phyloP scores from a whole-genome alignment of 2,888 invertebrate genomes.

The Hoplodrina ambigua region DNA sequence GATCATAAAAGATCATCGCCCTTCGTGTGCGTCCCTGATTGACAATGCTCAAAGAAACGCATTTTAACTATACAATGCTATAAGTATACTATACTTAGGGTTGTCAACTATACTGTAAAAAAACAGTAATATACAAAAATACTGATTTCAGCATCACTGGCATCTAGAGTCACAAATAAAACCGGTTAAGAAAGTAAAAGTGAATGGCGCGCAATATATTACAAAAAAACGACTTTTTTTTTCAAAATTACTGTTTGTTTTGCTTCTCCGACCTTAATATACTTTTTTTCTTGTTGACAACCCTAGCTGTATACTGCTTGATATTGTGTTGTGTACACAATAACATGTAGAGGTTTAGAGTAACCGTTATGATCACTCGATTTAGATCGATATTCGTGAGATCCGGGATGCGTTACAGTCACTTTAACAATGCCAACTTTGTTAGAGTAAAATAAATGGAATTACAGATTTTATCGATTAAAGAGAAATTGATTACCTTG shows the following conservation, averaged over 20 bases:
- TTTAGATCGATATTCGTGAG: constrained; percentile 78
- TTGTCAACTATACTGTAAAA: too few species aligned
- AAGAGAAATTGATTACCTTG: constrained; percentile 67
- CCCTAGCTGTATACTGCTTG: background rate
- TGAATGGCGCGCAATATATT: too few species aligned
- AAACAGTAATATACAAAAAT: too few species aligned
- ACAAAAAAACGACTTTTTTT: too few species aligned
- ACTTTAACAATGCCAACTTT: constrained; percentile 74
- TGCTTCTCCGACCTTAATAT: too few species aligned
- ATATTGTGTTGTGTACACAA: constrained; percentile 47
- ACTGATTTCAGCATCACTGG: too few species aligned
- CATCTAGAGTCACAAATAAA: too few species aligned
- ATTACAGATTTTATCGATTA: constrained; percentile 69
- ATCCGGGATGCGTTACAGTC: constrained; percentile 70
- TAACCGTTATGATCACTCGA: constrained; percentile 79
- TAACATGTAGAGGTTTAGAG: constrained; percentile 61
- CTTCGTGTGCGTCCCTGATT: constrained; percentile 68
- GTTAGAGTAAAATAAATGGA: constrained; percentile 68
- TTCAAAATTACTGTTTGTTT: too few species aligned
- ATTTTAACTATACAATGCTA: constrained; percentile 59
- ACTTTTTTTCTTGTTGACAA: too few species aligned
- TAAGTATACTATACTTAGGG: constrained; percentile 35
- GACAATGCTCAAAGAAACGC: constrained; percentile 70
- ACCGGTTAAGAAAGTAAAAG: too few species aligned
- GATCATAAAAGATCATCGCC: constrained; percentile 74